Base-by-base conservation (phyloP, 1,140 invertebrate species). In the Planococcus citri region DNA sequence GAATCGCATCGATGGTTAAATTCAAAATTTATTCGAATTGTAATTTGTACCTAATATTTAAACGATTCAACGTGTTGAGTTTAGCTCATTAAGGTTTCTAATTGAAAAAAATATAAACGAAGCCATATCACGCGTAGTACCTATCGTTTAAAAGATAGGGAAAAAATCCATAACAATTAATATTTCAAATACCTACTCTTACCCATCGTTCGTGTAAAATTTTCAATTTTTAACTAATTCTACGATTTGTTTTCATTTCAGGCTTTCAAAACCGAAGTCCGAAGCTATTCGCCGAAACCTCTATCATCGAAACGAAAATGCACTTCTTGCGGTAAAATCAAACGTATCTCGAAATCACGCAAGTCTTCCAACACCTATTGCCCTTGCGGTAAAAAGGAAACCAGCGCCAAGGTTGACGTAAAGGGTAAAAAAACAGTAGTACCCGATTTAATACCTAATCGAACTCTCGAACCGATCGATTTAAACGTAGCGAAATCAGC, bases 211-310 rank as follows among this genome's bases (percentile, higher is more conserved):
- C n/a, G n/a, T n/a, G n/a, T n/a, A 33, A 33, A 33, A 33, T 33
- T 33, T 33, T 33, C 4, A 33, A 33, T 6, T 6, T 33, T 33
- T 12, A 33, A 3, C 29, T n/a, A n/a, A n/a, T n/a, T n/a, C 29
- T 33, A 33, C 29, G 12, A 33, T 12, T 12, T 3, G 29, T 33
- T 33, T 33, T 2, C 20, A 4, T 64, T 64, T 24, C 60, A 64
- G 60, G 9, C 60, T 1, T 64, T 64, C 21, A 64, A 64, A 20
- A 64, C 25, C 10, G 60, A 64, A 64, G 25, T 64, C 1, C 60
- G 60, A 24, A 64, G 60, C 22, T 64, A 64, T 25, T 64, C 60
- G 60, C 60, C 60, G 60, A 64, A 64, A 17, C 60, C 60, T 2
- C 8, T 64, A 3, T 64, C 60, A 21, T 64, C 60, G 14, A 64